phyloP scores from a whole-genome alignment of 2,797 vertebrate genomes.

The Gallinago nigripennis region DNA sequence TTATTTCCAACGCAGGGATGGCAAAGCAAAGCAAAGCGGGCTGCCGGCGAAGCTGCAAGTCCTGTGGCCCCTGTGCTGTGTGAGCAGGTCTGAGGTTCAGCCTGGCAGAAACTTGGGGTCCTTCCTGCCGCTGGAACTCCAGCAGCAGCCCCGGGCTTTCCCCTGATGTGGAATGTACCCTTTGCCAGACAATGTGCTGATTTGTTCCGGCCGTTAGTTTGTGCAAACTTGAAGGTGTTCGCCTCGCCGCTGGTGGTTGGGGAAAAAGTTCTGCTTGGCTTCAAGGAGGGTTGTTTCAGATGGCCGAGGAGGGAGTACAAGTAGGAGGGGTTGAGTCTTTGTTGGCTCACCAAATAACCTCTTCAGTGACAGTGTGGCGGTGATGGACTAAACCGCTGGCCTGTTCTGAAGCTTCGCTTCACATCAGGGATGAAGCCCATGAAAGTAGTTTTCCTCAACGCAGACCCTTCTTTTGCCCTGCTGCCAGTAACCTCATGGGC shows the following conservation, averaged over 20 bases:
- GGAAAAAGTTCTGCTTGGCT: neutral
- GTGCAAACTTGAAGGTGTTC: constrained; percentile 41
- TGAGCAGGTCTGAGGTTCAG: constrained; percentile 27
- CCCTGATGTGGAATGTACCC: constrained; percentile 62
- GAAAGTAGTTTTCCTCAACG: neutral
- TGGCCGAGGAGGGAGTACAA: neutral
- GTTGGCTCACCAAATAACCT: neutral
- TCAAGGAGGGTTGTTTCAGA: constrained; percentile 2
- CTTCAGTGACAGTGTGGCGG: neutral
- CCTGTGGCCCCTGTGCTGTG: constrained; percentile 13
- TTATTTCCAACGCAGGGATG: constrained; percentile 9
- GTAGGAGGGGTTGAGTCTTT: neutral
- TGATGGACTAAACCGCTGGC: neutral
- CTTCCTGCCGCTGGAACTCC: constrained; percentile 64
- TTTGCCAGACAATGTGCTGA: constrained; percentile 63
- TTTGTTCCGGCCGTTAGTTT: constrained; percentile 70
- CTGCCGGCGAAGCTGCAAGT: constrained; percentile 6
- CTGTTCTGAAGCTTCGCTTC: neutral
- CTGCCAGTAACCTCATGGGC: neutral
- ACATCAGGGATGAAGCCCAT: neutral
- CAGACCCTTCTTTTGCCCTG: neutral
- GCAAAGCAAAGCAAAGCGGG: neutral
- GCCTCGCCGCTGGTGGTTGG: neutral
- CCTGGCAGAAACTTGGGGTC: constrained; percentile 60
- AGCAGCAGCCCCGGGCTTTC: constrained; percentile 60